These are phyloP conservation scores for Pentalonia nigronervosa DNA, from an alignment of 1,140 invertebrate species.

Conservation along the genomic window DNA sequence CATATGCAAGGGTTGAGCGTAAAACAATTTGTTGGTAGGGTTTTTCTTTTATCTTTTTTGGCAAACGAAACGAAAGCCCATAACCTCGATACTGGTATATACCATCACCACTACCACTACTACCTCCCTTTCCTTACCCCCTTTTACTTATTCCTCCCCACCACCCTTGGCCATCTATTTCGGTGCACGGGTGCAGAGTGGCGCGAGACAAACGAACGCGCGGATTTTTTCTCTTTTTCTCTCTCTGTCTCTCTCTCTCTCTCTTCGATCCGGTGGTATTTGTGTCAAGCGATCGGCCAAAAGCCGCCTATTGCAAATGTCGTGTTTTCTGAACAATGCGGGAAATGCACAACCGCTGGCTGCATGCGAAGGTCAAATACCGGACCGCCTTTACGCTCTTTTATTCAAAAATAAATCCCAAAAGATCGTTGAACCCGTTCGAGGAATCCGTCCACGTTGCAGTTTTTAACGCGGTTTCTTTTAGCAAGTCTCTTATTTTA, in stretches of 20 bases:
- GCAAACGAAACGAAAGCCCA: slow-evolving; percentile 49
- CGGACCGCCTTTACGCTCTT: slow-evolving; percentile 42
- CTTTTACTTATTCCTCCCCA: background rate
- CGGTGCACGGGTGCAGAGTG: background rate
- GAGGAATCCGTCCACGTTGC: background rate
- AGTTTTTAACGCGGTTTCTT: slow-evolving; percentile 13
- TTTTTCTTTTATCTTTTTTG: slow-evolving; percentile 28
- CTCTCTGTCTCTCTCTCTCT: background rate
- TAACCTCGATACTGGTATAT: slow-evolving; percentile 42
- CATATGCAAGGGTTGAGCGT: background rate
- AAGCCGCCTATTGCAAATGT: slow-evolving; percentile 45
- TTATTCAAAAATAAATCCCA: slow-evolving; percentile 56
- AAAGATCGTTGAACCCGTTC: slow-evolving; percentile 49
- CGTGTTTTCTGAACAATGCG: slow-evolving; percentile 57
- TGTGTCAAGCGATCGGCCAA: slow-evolving; percentile 55
- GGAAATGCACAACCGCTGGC: slow-evolving; percentile 57
- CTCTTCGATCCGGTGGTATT: slow-evolving; percentile 25
- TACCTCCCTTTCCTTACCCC: background rate
- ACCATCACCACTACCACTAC: background rate
- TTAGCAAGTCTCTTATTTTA: slow-evolving; percentile 24
- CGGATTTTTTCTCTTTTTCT: background rate
- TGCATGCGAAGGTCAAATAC: slow-evolving; percentile 49
- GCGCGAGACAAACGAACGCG: background rate
- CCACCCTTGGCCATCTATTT: slow-evolving; percentile 29
- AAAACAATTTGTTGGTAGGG: slow-evolving; percentile 26